Evolutionary conservation across 2,797 vertebrate species (phyloP), one percentile per base, ranked within the genome.

Genomic region (Staurois parvus): DNA sequence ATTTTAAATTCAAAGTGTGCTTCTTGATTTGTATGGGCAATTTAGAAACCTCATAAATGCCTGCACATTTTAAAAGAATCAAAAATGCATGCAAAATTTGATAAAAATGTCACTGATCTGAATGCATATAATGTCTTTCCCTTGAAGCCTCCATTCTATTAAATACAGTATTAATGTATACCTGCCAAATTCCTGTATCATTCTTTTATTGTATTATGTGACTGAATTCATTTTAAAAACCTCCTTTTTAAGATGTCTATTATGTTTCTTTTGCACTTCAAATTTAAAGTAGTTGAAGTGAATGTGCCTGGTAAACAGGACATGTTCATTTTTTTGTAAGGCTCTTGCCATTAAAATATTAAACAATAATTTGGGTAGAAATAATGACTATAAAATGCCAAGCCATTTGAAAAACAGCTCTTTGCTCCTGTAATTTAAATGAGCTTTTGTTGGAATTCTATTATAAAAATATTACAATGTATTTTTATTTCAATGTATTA

Each of bases 81-180:
- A 83, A 83, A 87, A 87, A 83, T 59, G 80, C 85, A 83, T 87
- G 69, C 81, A 87, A 83, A 87, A 86, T 86, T 78, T 86, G 74
- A 83, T 86, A 73, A 87, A 87, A 83, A 87, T 87, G 75, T 83
- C 81, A 87, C 37, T 87, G 81, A 79, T 87, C 81, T 83, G 80
- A 83, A 87, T 87, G 69, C 75, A 72, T 78, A 66, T 79, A 87
- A 87, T 81, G 74, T 83, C 80, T 83, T 87, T 83, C 78, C 72
- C 75, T 67, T 70, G 30, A 76, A 81, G 72, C 72, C 24, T 13
- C 48, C 72, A 67, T 83, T 83, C 72, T 68, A 85, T 76, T 85
- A 85, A 70, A 66, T 79, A 30, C 69, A 45, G 59, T 74, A 73
- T 83, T 79, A 85, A 85, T 80, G 80, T 87, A 78, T 59, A 83